phyloP scores from a whole-genome alignment of 2,888 invertebrate species.

The Callimorpha dominula region DNA sequence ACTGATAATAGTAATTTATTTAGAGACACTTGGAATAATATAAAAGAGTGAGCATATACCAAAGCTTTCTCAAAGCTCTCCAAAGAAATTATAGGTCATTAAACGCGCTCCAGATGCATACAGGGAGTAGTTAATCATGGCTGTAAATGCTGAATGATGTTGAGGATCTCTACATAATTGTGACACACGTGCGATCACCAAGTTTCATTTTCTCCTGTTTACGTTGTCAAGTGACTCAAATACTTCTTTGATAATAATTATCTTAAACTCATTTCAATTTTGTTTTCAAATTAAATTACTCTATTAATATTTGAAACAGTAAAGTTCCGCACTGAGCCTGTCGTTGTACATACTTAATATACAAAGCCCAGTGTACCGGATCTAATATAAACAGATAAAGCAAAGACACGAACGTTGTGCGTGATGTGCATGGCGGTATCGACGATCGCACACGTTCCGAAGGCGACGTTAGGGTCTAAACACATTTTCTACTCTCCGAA shows the following conservation, averaged over 20 bases:
- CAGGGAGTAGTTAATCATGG: neutral
- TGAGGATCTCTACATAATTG: neutral
- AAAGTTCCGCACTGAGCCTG: neutral
- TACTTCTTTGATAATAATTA: neutral
- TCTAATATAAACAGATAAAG: constrained; percentile 63
- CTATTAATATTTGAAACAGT: neutral
- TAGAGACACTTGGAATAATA: neutral
- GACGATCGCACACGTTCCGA: constrained; percentile 31
- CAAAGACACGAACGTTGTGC: constrained; percentile 60
- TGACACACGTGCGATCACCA: neutral
- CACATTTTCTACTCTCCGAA: constrained; percentile 8
- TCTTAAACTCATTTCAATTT: neutral
- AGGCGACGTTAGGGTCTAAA: neutral
- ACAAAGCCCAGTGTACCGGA: constrained; percentile 65
- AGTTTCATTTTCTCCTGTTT: neutral
- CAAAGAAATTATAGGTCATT: no score
- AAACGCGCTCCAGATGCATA: no score
- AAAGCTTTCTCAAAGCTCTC: no score
- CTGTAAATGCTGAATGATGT: neutral
- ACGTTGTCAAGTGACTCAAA: neutral
- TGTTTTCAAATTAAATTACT: neutral
- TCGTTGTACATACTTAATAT: constrained; percentile 49
- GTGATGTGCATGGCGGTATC: constrained; percentile 56
- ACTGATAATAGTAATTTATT: neutral
- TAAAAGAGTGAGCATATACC: neutral